These are phyloP conservation scores for Galagoides demidoff DNA, from an alignment of 2,797 vertebrate species.

Conservation along the genomic window DNA sequence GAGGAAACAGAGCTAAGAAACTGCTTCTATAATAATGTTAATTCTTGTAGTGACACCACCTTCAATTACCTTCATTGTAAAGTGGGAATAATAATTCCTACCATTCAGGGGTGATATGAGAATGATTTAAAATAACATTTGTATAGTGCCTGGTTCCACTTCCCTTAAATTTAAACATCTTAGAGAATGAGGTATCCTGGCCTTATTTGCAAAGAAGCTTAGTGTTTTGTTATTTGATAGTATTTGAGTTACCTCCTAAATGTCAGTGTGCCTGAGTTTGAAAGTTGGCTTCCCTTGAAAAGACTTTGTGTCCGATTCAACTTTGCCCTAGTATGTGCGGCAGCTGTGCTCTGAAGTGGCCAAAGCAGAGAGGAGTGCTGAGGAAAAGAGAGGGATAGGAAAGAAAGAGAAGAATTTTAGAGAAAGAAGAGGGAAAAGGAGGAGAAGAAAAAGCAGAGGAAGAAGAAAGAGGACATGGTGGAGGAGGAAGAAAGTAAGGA, in stretches of 20 bases:
- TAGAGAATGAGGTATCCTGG: neutral
- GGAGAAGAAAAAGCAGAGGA: neutral
- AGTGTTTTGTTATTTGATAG: conserved; percentile 11
- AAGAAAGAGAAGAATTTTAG: neutral
- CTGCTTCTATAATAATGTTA: neutral
- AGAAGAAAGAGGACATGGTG: neutral
- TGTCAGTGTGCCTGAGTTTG: neutral
- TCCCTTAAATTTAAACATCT: conserved; percentile 17
- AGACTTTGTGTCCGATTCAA: neutral
- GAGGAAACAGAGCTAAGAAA: conserved; percentile 9
- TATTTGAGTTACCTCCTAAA: conserved; percentile 29
- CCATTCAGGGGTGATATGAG: neutral
- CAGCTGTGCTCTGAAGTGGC: neutral
- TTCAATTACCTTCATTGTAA: neutral
- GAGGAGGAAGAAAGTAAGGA: neutral
- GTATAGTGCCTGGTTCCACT: neutral
- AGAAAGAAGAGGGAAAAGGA: neutral
- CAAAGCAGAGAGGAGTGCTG: neutral
- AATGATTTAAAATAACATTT: conserved; percentile 19
- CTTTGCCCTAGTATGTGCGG: neutral
- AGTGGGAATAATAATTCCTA: neutral
- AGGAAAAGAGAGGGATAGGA: neutral
- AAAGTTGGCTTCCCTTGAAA: conserved; percentile 19
- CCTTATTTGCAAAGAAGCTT: conserved; percentile 23
- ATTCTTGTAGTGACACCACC: neutral